phyloP scores from a whole-genome alignment of 2,113 vertebrate species.

The Tor tambroides region DNA sequence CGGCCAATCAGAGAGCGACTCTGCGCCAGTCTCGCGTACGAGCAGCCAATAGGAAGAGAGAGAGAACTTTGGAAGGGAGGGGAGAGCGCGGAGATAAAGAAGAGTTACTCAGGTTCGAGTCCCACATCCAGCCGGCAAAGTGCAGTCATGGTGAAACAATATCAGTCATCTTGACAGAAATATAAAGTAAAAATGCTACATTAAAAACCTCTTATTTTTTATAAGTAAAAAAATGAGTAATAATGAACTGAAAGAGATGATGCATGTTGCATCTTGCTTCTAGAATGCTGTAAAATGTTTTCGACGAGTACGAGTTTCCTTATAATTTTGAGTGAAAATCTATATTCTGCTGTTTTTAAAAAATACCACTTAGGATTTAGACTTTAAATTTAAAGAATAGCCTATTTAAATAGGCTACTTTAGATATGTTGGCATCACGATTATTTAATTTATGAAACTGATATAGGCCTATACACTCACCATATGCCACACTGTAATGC shows the following conservation, averaged over 20 bases:
- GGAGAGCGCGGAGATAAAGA: constrained; percentile 15
- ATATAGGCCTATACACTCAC: background rate
- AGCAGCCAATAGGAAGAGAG: constrained; percentile 21
- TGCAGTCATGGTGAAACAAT: background rate
- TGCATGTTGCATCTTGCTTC: background rate
- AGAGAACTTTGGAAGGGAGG: background rate
- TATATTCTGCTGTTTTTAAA: background rate
- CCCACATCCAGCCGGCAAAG: background rate
- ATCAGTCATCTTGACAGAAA: background rate
- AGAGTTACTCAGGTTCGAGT: constrained; percentile 31
- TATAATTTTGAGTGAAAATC: background rate
- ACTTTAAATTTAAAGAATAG: background rate
- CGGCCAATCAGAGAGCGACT: constrained; percentile 57
- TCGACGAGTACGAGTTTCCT: background rate
- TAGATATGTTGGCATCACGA: too few species aligned
- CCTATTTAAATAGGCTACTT: too few species aligned
- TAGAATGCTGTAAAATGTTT: background rate
- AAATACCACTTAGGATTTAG: background rate
- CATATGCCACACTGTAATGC: background rate
- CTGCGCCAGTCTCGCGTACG: constrained; percentile 51
- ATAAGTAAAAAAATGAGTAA: background rate
- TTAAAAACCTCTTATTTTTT: background rate
- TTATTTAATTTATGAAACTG: background rate
- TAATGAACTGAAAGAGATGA: background rate
- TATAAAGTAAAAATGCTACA: background rate